Evolutionary conservation across 2,797 vertebrate species (phyloP), one percentile per base, ranked within the genome.

Genomic region (Pseudopleuronectes americanus): DNA sequence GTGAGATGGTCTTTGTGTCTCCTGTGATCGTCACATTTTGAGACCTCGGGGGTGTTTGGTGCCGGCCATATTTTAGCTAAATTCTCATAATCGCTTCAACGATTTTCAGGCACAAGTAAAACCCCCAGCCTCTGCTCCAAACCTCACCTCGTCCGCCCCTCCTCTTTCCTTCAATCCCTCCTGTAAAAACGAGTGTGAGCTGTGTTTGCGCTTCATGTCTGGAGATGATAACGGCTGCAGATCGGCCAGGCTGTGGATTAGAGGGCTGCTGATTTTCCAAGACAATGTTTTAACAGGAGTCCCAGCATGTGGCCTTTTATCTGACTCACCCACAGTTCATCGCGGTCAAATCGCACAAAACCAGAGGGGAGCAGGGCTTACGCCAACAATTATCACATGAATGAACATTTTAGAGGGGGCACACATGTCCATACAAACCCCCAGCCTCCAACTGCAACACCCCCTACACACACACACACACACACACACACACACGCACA

Each of bases 311-410:
- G 90, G 88, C 59, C 87, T 84, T 94, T 94, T 93, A 93, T 94
- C 92, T 89, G 79, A 91, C 80, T 72, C 81, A 77, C 54, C 87
- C 88, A 85, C 81, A 85, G 92, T 95, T 95, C 92, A 93, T 91
- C 84, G 72, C 83, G 91, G 93, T 94, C 90, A 93, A 91, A 93
- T 92, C 89, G 6, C 84, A 92, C 90, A 93, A 90, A 92, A 89
- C 86, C 89, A 89, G 85, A 92, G 87, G 88, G 89, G 89, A 89
- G 83, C 55, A 33, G 61, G 86, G 86, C 88, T 91, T 90, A 91
- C 75, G 74, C 74, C 78, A 86, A 89, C 89, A 90, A 94, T 94
- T 94, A 94, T 81, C 93, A 93, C 90, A 93, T 94, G 92, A 94
- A 95, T 93, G 87, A 92, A 89, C 85, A 84, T 81, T 91, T 82